Base-by-base conservation (phyloP, 2,113 vertebrate genomes). In the Spea multiplicata region DNA sequence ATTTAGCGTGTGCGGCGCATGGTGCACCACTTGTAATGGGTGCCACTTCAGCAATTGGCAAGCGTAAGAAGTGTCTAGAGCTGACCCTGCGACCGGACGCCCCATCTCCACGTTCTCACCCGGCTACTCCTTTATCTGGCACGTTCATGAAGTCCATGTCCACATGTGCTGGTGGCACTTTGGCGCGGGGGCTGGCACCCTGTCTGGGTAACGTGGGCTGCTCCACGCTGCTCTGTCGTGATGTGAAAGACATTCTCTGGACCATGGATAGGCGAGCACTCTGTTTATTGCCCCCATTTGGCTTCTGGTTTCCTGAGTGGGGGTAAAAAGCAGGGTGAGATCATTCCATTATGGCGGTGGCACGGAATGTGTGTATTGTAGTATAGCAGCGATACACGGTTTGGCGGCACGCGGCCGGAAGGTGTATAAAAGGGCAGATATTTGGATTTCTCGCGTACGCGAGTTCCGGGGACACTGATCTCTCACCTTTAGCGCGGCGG, bases 81-180 rank as follows among this genome's bases (percentile, higher is more conserved):
- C 30, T 30, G 30, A 30, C 30, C 30, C 30, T 30, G 30, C 2
- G 30, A 30, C 30, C 30, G 30, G 30, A 30, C 30, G 30, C 10
- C 8, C 8, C 49, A 13, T 10, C 10, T 46, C 59, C 4, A 16
- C 17, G 3, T 66, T 17, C 82, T 91, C 73, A 95, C 94, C 94
- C 94, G 0, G 94, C 93, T 0, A 91, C 92, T 0, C 94, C 94
- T 75, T 93, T 90, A 5, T 95, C 94, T 0, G 94, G 94, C 30
- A 95, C 94, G 0, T 86, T 82, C 94, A 95, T 95, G 84, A 95
- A 95, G 47, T 86, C 88, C 87, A 91, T 87, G 85, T 95, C 89
- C 17, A 55, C 13, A 5, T 78, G 66, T 4, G 67, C 14, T 4
- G 59, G 53, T 3, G 14, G 68, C 76, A 62, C 12, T 14, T 57